Base-by-base conservation (phyloP, 2,797 vertebrate genomes). In the Delichon dasypus region DNA sequence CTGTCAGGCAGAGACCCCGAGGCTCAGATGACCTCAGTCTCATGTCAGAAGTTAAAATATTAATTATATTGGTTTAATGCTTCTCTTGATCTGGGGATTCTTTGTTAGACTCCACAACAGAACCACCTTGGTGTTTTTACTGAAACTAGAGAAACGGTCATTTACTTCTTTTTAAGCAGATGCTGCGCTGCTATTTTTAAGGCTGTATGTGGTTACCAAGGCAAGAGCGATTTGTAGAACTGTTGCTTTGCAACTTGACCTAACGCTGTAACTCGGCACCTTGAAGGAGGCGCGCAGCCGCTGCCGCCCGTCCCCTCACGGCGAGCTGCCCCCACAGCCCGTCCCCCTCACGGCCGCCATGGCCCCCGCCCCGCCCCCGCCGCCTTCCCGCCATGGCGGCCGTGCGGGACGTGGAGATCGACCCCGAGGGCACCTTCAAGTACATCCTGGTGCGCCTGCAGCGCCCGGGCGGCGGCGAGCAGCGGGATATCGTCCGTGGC, bases 341-440 rank as follows among this genome's bases (percentile, higher is more conserved):
- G 30, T 1, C n/a, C 26, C 51, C 77, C 50, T 86, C 71, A 42
- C 23, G 45, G 54, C 71, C 57, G 47, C 55, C 36, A 14, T 8
- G 38, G n/a, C 29, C 6, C 29, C 67, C 12, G 50, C 87, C 79
- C 54, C 53, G 12, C 30, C 19, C 22, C 29, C 10, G 7, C 10
- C 11, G 21, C 34, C 10, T 19, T 6, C 11, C 48, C 30, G 27
- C 65, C 20, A 98, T 98, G 98, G 98, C 98, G 53, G 95, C 97
- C 17, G 93, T 99, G 34, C 68, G 97, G 36, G 98, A 97, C 10
- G 98, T 98, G 4, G 98, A 98, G 94, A 98, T 99, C 30, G 98
- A 99, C 90, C 91, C 98, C 0, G 98, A 98, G 12, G 99, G 98
- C 92, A 98, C 97, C 5, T 99, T 99, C 95, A 99, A 99, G 93